phyloP scores from a whole-genome alignment of 2,888 invertebrate genomes.

The Polydrusus cervinus region DNA sequence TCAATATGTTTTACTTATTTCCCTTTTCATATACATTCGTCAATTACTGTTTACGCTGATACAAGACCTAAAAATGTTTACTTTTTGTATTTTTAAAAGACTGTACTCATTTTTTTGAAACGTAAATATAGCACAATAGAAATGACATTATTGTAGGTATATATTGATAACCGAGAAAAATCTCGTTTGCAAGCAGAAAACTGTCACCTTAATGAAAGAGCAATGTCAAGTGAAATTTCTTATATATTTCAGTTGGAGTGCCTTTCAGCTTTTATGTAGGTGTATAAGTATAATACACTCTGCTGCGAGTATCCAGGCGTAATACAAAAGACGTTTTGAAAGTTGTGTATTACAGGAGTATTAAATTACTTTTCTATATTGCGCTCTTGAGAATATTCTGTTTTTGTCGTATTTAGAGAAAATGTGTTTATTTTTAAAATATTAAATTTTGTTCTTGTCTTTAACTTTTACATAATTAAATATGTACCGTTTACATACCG shows the following conservation, averaged over 20 bases:
- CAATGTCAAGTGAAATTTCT: slow-evolving; percentile 34
- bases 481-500: neutral
- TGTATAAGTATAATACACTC: slow-evolving; percentile 33
- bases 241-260: slow-evolving; percentile 26
- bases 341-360: slow-evolving; percentile 29
- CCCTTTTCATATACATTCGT: too few relatives aligned
- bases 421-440: slow-evolving; percentile 20
- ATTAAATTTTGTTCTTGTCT: slow-evolving; percentile 11
- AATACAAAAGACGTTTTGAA: slow-evolving; percentile 35
- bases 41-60: too few relatives aligned
- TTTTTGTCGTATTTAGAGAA: neutral
- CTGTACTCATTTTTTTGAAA: too few relatives aligned
- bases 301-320: slow-evolving; percentile 7
- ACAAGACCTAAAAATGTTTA: too few relatives aligned
- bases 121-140: too few relatives aligned
- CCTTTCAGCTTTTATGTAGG: slow-evolving; percentile 33
- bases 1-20: too few relatives aligned
- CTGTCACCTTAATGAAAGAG: slow-evolving; percentile 22
- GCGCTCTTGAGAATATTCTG: neutral
- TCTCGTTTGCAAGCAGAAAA: slow-evolving; percentile 11
- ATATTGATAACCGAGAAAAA: neutral
- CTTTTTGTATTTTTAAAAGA: too few relatives aligned
- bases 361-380: slow-evolving; percentile 34
- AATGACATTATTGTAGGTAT: too few relatives aligned
- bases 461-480: slow-evolving; percentile 7